A percentile compares a stretch with the other conserved stretches of the same genome.
These are phyloP conservation scores for Labia minor DNA, from an alignment of 2,888 invertebrate species.

Conservation along the genomic window DNA sequence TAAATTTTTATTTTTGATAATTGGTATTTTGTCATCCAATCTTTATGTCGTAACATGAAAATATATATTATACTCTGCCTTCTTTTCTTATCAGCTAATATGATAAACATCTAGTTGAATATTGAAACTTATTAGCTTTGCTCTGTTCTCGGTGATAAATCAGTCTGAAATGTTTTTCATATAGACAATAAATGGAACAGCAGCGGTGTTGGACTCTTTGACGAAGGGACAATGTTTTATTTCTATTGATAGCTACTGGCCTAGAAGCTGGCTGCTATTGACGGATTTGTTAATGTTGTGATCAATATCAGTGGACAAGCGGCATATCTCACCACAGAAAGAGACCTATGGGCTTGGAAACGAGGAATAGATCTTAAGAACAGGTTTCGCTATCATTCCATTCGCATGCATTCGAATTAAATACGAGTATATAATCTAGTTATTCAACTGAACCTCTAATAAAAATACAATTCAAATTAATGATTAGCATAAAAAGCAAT, in stretches of 20 bases:
- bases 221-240: conserved; percentile 6
- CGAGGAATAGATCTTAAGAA: neutral
- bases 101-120: too few species aligned
- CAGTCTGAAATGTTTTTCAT: too few species aligned
- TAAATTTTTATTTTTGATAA: too few species aligned
- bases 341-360: neutral
- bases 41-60: too few species aligned
- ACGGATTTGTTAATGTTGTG: conserved; percentile 7
- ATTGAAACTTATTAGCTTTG: too few species aligned
- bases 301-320: conserved; percentile 7
- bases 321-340: neutral
- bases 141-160: too few species aligned
- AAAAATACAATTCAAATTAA: neutral
- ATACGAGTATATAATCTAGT: neutral
- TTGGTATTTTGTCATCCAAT: too few species aligned
- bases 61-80: too few species aligned
- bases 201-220: neutral
- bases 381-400: conserved; percentile 3
- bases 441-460: neutral
- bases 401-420: neutral
- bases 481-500: conserved; percentile 2
- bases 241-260: conserved; percentile 8
- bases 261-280: neutral
- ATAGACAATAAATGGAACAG: too few species aligned
- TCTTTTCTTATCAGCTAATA: too few species aligned